Conservation (phyloP, 2,113 vertebrate genomes). For the Crotalus helleri region DNA sequence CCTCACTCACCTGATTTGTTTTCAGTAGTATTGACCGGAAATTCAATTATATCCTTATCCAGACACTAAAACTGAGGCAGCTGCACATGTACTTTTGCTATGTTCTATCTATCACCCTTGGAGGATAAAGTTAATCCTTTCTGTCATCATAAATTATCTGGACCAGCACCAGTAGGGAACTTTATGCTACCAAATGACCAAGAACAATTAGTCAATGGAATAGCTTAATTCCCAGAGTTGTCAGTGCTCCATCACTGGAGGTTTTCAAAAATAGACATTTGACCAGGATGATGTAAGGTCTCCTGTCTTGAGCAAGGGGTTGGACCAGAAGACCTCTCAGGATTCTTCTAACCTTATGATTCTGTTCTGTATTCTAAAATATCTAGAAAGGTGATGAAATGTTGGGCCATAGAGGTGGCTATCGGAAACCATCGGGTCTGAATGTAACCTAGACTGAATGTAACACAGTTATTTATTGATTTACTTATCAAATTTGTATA, state of each 20-base stretch:
- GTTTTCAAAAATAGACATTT: no score
- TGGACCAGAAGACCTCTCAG: no score
- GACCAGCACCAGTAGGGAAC: not conserved
- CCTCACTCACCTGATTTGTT: not conserved
- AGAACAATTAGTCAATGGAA: no score
- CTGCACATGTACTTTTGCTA: not conserved
- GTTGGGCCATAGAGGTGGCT: not conserved
- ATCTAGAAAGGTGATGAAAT: not conserved
- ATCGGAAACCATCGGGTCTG: not conserved
- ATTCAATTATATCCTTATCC: not conserved
- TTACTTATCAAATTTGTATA: not conserved
- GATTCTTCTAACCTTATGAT: not conserved
- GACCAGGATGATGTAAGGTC: no score
- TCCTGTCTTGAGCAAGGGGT: no score
- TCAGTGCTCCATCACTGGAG: no score
- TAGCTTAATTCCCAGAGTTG: no score
- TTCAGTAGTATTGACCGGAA: not conserved
- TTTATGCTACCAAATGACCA: not conserved
- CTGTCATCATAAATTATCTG: not conserved
- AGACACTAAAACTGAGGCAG: not conserved
- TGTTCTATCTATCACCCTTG: not conserved
- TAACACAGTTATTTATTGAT: not conserved
- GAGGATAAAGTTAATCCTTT: not conserved
- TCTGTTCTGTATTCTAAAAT: not conserved
- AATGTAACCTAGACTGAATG: not conserved